A percentile compares a stretch with the other conserved stretches of the same genome.
These are phyloP conservation scores for Heliornis fulica DNA, from an alignment of 2,113 vertebrate genomes.

Conservation along the genomic window DNA sequence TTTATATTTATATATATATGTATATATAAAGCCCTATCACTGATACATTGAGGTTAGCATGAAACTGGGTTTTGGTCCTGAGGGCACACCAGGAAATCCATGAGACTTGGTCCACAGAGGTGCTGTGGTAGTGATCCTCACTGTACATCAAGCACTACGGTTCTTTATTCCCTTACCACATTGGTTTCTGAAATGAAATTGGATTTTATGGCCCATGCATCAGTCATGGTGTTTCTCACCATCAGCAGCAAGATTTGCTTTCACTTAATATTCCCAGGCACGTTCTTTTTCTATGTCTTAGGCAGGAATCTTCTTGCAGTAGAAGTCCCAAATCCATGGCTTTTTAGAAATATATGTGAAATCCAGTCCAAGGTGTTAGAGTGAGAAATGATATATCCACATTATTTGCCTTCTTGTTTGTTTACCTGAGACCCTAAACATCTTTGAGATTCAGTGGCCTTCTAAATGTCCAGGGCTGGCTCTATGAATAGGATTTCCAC, in stretches of 20 bases:
- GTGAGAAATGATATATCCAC: background rate
- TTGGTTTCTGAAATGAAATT: background rate
- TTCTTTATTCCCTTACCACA: background rate
- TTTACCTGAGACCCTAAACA: background rate
- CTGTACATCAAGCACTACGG: background rate
- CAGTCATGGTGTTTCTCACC: background rate
- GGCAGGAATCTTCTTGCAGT: background rate
- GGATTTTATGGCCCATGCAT: background rate
- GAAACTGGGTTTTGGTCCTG: background rate
- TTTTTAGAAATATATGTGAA: background rate
- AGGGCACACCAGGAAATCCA: background rate
- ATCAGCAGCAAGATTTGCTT: background rate
- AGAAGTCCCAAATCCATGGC: background rate
- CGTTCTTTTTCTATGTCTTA: background rate
- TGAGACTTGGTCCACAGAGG: background rate
- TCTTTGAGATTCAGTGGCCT: background rate
- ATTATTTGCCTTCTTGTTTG: background rate
- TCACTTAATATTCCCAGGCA: background rate
- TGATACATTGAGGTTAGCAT: rapidly evolving
- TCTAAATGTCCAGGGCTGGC: background rate
- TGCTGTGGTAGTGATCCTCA: background rate
- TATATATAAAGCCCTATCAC: too few relatives aligned
- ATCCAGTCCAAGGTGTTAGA: background rate
- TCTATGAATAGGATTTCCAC: background rate
- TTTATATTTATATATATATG: too few relatives aligned